These are phyloP conservation scores for Enoplosus armatus DNA, from an alignment of 2,797 vertebrate species.

Conservation along the genomic window DNA sequence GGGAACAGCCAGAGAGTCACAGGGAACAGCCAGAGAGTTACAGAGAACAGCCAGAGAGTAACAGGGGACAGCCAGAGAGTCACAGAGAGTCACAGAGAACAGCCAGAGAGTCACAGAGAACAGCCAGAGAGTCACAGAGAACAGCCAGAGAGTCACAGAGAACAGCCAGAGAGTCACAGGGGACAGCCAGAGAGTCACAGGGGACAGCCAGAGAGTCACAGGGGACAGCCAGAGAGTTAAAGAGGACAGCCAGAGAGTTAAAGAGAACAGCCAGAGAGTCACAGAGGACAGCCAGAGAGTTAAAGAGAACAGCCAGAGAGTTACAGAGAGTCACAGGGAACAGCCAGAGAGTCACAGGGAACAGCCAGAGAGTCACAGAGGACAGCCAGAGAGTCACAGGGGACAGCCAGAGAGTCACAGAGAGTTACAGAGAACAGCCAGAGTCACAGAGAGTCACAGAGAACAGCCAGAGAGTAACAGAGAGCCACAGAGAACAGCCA, in stretches of 20 bases:
- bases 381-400: slow-evolving; percentile 2
- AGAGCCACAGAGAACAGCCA: neutral
- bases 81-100: slow-evolving; percentile 6
- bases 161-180: neutral
- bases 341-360: neutral
- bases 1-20: neutral
- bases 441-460: slow-evolving; percentile 18
- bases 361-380: slow-evolving; percentile 2
- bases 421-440: slow-evolving; percentile 3
- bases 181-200: too few relatives aligned
- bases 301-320: neutral
- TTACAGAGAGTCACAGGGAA: too few relatives aligned
- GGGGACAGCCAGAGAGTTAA: neutral
- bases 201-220: slow-evolving; percentile 1
- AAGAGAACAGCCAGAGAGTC: neutral
- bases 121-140: neutral
- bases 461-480: neutral
- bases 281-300: slow-evolving; percentile 4
- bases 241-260: neutral
- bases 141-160: slow-evolving; percentile 2
- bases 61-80: slow-evolving; percentile 3
- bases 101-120: slow-evolving; percentile 3
- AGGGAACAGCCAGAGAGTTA: slow-evolving; percentile 6
- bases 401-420: neutral
- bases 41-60: neutral